Percentiles rank a stretch among this genome's conserved stretches.
Evolutionary conservation across 2,888 invertebrate species (phyloP).

Genomic region (Pyralis farinalis): DNA sequence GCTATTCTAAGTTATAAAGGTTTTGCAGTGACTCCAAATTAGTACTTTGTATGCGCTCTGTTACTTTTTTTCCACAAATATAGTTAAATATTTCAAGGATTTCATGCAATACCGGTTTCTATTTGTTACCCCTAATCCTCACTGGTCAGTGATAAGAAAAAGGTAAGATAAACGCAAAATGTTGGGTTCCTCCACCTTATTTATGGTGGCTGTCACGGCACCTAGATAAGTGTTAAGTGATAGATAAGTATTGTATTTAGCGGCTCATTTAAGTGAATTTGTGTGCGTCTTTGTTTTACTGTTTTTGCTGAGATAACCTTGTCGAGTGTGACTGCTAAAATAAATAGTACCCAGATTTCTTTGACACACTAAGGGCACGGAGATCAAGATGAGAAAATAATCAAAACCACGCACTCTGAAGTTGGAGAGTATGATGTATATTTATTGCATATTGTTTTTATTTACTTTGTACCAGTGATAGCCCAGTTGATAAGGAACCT

Average conservation of each 20-base stretch:
- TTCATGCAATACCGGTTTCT: slow-evolving; percentile 5
- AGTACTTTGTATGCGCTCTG: no score
- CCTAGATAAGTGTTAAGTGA: slow-evolving; percentile 7
- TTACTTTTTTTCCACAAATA: background rate
- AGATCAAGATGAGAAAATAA: no score
- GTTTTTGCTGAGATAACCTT: background rate
- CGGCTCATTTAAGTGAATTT: background rate
- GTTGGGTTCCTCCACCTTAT: slow-evolving; percentile 2
- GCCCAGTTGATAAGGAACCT: no score
- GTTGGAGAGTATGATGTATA: no score
- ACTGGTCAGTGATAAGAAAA: slow-evolving; percentile 8
- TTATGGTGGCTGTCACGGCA: slow-evolving; percentile 3
- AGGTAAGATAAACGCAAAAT: slow-evolving; percentile 9
- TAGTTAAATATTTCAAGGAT: background rate
- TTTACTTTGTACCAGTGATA: no score
- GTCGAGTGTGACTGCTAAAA: background rate
- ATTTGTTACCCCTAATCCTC: slow-evolving; percentile 5
- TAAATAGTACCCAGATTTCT: no score
- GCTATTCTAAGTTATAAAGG: no score
- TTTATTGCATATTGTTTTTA: no score
- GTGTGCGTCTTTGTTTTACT: background rate
- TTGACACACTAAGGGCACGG: no score
- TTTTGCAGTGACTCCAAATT: no score
- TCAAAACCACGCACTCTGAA: no score
- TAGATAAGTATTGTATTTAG: slow-evolving; percentile 9